Evolutionary conservation across 2,797 vertebrate genomes (phyloP).

Genomic region (Pseudochromis fuscus): DNA sequence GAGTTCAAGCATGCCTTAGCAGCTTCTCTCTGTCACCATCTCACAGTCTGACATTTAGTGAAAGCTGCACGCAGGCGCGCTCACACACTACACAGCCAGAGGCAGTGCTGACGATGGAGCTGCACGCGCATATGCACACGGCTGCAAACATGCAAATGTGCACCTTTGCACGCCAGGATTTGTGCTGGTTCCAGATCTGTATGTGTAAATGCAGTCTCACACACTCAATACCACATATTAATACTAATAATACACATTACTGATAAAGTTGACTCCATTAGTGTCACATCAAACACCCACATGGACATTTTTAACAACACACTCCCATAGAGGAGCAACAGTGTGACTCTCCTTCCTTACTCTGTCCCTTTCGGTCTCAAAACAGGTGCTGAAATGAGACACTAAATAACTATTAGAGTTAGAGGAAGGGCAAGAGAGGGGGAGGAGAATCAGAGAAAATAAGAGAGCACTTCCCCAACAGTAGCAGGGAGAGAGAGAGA

Average conservation of each 20-base stretch:
- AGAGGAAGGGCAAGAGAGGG: conserved; percentile 68
- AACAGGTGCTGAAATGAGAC: conserved; percentile 85
- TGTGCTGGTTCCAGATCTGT: conserved; percentile 16
- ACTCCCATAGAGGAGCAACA: conserved; percentile 42
- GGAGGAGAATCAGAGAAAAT: conserved; percentile 73
- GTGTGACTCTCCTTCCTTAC: conserved; percentile 50
- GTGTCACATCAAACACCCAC: background rate
- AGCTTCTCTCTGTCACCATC: conserved; percentile 47
- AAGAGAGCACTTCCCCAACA: conserved; percentile 75
- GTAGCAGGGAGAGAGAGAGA: conserved; percentile 60
- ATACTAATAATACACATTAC: background rate
- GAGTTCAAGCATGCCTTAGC: conserved; percentile 46
- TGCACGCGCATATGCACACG: background rate
- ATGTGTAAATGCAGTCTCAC: background rate
- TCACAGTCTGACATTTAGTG: conserved; percentile 17
- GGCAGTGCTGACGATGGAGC: background rate
- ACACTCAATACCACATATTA: background rate
- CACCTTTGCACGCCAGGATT: conserved; percentile 8
- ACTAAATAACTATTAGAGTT: conserved; percentile 83
- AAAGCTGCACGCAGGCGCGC: conserved; percentile 28
- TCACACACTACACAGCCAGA: conserved; percentile 37
- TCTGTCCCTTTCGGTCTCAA: conserved; percentile 57
- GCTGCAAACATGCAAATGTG: conserved; percentile 15
- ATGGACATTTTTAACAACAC: conserved; percentile 20
- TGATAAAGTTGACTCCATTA: background rate